Conservation (phyloP, 2,888 invertebrate species). For the Campopleginae sp. region DNA sequence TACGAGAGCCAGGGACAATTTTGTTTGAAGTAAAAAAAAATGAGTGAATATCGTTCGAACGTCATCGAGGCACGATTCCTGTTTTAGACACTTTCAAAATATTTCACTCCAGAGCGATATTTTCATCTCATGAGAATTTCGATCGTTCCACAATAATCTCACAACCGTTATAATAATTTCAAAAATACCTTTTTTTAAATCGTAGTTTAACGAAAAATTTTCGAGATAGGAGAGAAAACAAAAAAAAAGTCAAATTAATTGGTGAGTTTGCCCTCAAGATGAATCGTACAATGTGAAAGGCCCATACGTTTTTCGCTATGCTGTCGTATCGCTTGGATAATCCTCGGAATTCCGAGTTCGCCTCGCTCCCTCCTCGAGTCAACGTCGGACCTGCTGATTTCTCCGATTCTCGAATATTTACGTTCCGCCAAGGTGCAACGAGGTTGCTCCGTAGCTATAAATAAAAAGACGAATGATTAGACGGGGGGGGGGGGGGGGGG, state of each 20-base stretch:
- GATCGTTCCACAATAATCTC: no score
- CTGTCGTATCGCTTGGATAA: constrained; percentile 75
- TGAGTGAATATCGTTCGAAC: no score
- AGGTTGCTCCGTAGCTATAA: constrained; percentile 52
- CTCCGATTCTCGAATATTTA: constrained; percentile 65
- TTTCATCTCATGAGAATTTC: no score
- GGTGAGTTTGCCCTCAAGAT: not conserved
- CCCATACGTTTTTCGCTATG: constrained; percentile 73
- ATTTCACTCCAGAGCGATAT: no score
- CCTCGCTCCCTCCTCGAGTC: constrained; percentile 31
- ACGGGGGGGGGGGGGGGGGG: no score
- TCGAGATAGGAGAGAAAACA: no score
- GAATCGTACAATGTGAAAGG: not conserved
- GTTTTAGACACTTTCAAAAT: no score
- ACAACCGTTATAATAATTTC: not conserved
- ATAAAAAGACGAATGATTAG: constrained; percentile 11
- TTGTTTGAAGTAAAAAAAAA: no score
- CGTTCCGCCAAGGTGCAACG: constrained; percentile 61
- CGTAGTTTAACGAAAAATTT: not conserved
- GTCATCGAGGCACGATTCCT: not conserved
- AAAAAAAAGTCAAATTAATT: not conserved
- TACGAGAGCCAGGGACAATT: no score
- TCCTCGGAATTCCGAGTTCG: constrained; percentile 74
- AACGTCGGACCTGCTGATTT: constrained; percentile 29
- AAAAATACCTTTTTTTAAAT: not conserved